Evolutionary conservation across 2,113 vertebrate species (phyloP).

Genomic region (Thinocorus orbignyianus): DNA sequence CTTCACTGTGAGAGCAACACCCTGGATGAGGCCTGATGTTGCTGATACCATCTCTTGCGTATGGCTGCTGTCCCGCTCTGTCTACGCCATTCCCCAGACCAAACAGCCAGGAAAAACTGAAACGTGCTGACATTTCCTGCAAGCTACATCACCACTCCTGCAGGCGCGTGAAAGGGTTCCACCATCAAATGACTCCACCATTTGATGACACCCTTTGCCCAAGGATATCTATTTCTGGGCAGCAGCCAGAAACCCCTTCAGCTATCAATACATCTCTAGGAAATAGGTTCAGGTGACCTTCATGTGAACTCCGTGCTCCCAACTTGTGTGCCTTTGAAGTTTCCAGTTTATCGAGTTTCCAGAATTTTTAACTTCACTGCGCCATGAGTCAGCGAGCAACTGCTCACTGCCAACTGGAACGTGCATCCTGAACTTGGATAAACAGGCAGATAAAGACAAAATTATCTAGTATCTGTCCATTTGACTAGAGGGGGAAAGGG

Average conservation of each 20-base stretch:
- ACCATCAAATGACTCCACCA: constrained; percentile 38
- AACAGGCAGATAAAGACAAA: constrained; percentile 42
- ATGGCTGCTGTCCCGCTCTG: constrained; percentile 27
- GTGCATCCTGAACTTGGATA: background rate
- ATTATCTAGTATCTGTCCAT: constrained; percentile 39
- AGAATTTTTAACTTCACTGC: constrained; percentile 1
- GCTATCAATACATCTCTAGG: constrained; percentile 50
- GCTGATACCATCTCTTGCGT: background rate
- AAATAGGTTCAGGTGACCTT: constrained; percentile 54
- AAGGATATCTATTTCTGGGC: constrained; percentile 50
- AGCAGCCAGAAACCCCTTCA: constrained; percentile 41
- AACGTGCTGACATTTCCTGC: constrained; percentile 57
- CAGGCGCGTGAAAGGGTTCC: background rate
- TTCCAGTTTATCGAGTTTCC: constrained; percentile 52
- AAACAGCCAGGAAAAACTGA: constrained; percentile 65
- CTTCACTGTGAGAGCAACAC: background rate
- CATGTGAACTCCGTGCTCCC: constrained; percentile 37
- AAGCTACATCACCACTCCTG: constrained; percentile 21
- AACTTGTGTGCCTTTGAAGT: constrained; percentile 20
- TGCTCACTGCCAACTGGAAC: constrained; percentile 14
- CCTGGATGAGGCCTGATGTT: background rate
- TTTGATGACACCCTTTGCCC: constrained; percentile 38
- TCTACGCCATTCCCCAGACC: constrained; percentile 33
- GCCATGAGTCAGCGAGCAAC: background rate
- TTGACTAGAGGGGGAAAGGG: background rate